Conservation (phyloP, 2,888 invertebrate genomes). For the Copidosoma aretas region DNA sequence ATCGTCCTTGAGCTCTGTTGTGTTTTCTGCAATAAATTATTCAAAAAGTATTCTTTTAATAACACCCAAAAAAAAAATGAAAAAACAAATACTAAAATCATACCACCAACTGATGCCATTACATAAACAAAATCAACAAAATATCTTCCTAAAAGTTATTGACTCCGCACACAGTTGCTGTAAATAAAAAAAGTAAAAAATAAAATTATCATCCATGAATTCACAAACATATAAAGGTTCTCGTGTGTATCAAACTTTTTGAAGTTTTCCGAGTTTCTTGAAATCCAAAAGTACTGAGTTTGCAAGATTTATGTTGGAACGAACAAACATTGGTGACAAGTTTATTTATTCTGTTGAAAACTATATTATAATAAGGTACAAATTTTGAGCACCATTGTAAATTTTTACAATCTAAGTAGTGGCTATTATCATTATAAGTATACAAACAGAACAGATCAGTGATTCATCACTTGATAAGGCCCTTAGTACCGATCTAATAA, state of each 20-base stretch:
- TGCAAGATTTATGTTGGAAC: not conserved
- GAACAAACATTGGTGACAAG: too few species aligned
- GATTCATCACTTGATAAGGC: too few species aligned
- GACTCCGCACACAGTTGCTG: not conserved
- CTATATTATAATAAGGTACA: too few species aligned
- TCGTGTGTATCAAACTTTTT: too few species aligned
- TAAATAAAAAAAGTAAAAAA: not conserved
- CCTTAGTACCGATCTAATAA: too few species aligned
- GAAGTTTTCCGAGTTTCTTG: too few species aligned
- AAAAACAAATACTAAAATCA: constrained; percentile 41
- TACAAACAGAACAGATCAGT: too few species aligned
- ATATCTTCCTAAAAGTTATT: not conserved
- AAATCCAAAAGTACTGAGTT: not conserved
- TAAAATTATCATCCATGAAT: too few species aligned
- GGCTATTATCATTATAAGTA: too few species aligned
- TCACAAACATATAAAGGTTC: not conserved
- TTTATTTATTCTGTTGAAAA: too few species aligned
- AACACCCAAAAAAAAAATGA: not conserved
- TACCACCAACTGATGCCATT: constrained; percentile 60
- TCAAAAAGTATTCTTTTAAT: constrained; percentile 6
- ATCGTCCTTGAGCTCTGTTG: constrained; percentile 57
- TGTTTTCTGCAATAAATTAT: constrained; percentile 47
- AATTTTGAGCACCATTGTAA: too few species aligned
- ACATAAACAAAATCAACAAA: constrained; percentile 50
- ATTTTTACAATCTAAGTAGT: too few species aligned